phyloP scores from a whole-genome alignment of 2,797 vertebrate species.

The Spheniscus humboldti region DNA sequence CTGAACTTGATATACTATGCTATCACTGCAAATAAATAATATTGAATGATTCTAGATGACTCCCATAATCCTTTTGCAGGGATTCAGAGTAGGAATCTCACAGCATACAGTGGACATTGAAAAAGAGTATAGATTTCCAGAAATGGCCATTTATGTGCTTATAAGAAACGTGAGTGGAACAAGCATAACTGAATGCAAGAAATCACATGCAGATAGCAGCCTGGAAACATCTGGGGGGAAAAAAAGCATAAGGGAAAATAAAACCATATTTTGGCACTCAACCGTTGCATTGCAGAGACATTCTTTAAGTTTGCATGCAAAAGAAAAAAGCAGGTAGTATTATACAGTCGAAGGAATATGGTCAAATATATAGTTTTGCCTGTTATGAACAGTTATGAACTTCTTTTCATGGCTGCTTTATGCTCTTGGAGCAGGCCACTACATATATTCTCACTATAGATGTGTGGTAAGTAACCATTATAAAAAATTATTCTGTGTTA shows the following conservation, averaged over 20 bases:
- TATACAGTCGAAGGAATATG: not conserved
- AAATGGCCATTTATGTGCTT: not conserved
- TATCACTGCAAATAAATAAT: not conserved
- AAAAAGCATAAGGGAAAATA: not conserved
- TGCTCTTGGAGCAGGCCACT: not conserved
- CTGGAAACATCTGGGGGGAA: not conserved
- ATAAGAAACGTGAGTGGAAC: not conserved
- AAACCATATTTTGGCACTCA: not conserved
- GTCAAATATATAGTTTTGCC: not conserved
- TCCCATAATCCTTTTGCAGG: not conserved
- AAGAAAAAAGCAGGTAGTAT: not conserved
- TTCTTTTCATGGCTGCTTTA: not conserved
- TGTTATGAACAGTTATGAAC: not conserved
- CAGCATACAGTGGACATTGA: not conserved
- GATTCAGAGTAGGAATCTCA: not conserved
- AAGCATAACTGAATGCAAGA: not conserved
- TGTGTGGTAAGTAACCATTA: not conserved
- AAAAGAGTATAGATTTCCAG: not conserved
- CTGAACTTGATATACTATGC: not conserved
- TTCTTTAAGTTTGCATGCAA: not conserved
- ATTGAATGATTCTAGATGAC: not conserved
- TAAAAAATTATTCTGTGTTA: not conserved
- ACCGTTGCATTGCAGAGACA: not conserved
- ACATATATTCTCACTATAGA: not conserved
- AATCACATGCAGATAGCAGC: not conserved